These are phyloP conservation scores for Trematocara caparti DNA, from an alignment of 2,797 vertebrate genomes.

Conservation along the genomic window DNA sequence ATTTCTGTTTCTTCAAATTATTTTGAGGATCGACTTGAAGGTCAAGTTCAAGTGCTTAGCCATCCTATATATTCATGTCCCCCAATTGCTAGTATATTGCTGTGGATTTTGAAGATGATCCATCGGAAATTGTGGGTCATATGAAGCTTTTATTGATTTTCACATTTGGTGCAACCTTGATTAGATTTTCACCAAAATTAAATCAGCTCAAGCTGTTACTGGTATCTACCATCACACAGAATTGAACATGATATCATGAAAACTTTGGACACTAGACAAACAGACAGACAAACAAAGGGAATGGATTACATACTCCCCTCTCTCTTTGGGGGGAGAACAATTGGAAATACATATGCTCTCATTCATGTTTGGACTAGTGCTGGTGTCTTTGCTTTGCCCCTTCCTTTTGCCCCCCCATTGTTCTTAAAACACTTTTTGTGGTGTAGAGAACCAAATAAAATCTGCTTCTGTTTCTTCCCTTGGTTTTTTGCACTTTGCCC, in stretches of 20 bases:
- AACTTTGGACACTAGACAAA: neutral
- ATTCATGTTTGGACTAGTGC: neutral
- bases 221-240: neutral
- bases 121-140: neutral
- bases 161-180: neutral
- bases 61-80: neutral
- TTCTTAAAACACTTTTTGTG: neutral
- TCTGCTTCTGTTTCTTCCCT: neutral
- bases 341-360: neutral
- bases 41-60: neutral
- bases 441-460: neutral
- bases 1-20: neutral
- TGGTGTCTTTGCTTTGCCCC: neutral
- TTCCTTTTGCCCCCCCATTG: neutral
- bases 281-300: neutral
- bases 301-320: neutral
- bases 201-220: neutral
- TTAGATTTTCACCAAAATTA: neutral
- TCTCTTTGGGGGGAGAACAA: neutral
- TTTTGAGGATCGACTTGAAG: neutral
- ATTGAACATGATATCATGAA: neutral
- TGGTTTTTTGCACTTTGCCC: neutral
- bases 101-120: neutral
- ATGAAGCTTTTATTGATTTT: neutral
- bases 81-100: neutral